Conservation (phyloP, 2,888 invertebrate genomes). For the Apomyelois bistriatella region DNA sequence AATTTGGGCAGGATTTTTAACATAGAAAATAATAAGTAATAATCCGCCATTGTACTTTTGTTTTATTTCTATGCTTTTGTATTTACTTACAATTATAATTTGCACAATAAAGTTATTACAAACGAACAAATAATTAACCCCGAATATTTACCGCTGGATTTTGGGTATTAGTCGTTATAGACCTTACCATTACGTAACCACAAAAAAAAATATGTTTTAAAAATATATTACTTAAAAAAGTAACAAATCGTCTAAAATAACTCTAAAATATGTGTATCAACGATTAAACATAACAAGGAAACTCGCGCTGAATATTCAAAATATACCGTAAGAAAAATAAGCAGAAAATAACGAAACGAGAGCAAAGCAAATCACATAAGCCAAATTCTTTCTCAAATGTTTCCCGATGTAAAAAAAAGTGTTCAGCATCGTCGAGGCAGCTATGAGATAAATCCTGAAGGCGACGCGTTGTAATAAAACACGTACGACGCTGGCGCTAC, state of each 20-base stretch:
- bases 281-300: constrained; percentile 6
- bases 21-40: no score
- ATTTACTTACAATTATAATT: no score
- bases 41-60: no score
- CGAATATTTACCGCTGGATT: no score
- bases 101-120: no score
- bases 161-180: no score
- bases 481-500: constrained; percentile 72
- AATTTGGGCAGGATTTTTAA: no score
- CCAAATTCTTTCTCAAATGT: constrained; percentile 55
- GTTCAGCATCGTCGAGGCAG: constrained; percentile 46
- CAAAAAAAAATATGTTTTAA: no score
- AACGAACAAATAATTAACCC: no score
- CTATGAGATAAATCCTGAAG: constrained; percentile 74
- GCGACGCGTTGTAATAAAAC: constrained; percentile 74
- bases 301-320: constrained; percentile 7
- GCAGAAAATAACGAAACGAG: constrained; percentile 7
- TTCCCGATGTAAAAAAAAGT: constrained; percentile 50
- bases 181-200: no score
- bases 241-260: background rate
- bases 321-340: constrained; percentile 6
- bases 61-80: no score
- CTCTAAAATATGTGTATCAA: background rate
- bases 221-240: background rate
- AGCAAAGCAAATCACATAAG: constrained; percentile 48